phyloP scores from a whole-genome alignment of 2,888 invertebrate species.

The Drosophila kokeensis region DNA sequence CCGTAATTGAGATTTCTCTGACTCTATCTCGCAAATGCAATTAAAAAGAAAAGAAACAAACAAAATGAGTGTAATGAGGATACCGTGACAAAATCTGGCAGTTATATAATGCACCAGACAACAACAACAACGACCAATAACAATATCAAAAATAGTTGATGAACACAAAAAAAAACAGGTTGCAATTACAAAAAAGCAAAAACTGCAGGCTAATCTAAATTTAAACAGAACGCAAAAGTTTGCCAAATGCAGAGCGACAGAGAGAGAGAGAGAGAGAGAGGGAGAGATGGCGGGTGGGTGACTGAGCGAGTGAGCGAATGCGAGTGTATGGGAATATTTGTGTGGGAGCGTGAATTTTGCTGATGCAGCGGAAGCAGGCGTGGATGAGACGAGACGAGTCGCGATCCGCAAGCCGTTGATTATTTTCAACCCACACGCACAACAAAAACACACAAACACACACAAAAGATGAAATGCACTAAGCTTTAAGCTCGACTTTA shows the following conservation, averaged over 20 bases:
- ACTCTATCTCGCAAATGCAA: conserved; percentile 33
- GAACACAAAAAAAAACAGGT: background rate
- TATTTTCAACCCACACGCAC: conserved; percentile 42
- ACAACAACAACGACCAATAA: conserved; percentile 10
- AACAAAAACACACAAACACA: background rate
- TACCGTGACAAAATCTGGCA: background rate
- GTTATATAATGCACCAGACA: conserved; percentile 2
- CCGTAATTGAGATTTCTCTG: conserved; percentile 55
- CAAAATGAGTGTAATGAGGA: background rate
- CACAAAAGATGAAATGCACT: background rate
- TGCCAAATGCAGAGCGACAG: conserved; percentile 3
- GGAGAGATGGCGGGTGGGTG: background rate
- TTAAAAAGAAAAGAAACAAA: conserved; percentile 12
- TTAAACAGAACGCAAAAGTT: conserved; percentile 48
- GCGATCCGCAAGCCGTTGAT: conserved; percentile 19
- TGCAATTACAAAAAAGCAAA: conserved; percentile 29
- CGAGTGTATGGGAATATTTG: conserved; percentile 20
- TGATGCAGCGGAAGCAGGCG: conserved; percentile 20
- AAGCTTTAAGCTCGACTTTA: conserved; percentile 35
- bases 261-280: conserved; percentile 1
- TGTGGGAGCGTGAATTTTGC: conserved; percentile 24
- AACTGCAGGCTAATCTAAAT: conserved; percentile 49
- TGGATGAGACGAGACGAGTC: conserved; percentile 13
- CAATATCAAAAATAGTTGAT: conserved; percentile 24
- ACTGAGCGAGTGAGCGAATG: background rate